These are phyloP conservation scores for Oreotrochilus melanogaster DNA, from an alignment of 2,113 vertebrate genomes.

Conservation along the genomic window DNA sequence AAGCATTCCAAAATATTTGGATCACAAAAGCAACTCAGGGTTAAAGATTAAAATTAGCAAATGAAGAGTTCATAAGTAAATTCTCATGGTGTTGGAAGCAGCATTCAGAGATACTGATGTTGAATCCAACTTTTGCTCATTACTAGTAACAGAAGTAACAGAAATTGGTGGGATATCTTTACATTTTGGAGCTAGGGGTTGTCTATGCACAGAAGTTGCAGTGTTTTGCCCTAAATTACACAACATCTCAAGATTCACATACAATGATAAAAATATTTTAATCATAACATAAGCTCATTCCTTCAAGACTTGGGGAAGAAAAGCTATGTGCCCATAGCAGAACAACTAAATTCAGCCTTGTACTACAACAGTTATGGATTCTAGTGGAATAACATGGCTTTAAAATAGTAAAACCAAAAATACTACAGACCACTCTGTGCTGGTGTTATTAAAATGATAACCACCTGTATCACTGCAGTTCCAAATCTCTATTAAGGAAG, in stretches of 20 bases:
- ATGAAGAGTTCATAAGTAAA: slow-evolving; percentile 28
- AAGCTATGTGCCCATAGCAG: not conserved
- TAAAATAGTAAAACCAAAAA: not conserved
- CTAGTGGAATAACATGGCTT: not conserved
- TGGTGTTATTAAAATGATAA: not conserved
- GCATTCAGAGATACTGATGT: not conserved
- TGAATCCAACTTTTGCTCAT: not conserved
- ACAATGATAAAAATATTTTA: not conserved
- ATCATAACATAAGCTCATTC: not conserved
- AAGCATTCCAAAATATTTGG: too few species aligned
- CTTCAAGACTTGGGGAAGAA: not conserved
- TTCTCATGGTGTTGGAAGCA: not conserved
- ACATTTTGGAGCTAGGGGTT: not conserved
- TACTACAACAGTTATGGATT: not conserved
- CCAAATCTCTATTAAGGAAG: not conserved
- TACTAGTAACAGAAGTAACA: not conserved
- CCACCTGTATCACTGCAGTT: not conserved
- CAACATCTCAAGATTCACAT: not conserved
- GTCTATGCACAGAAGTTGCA: not conserved
- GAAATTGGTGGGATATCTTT: not conserved
- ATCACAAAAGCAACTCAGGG: slow-evolving; percentile 16
- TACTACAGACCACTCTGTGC: not conserved
- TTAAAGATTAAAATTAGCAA: slow-evolving; percentile 49
- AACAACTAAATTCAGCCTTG: not conserved
- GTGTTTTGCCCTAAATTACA: slow-evolving; percentile 21